A percentile compares a stretch with the other conserved stretches of the same genome.
Conservation (phyloP, 1,140 invertebrate genomes). For the Panagrolaimus sp. region DNA sequence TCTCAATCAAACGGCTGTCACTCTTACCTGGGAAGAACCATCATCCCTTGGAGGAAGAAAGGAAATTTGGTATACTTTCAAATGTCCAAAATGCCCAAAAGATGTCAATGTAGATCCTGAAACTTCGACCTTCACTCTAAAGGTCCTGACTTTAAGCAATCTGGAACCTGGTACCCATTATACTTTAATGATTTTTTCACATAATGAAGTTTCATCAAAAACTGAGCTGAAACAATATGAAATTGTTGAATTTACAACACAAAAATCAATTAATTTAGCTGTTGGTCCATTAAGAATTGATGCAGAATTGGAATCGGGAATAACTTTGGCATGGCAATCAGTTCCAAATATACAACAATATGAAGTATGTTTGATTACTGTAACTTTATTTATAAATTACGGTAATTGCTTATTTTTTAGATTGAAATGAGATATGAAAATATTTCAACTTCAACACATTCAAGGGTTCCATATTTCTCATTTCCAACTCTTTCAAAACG, state of each 20-base stretch:
- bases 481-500: slow-evolving; percentile 1
- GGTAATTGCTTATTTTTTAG: background rate
- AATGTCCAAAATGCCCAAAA: slow-evolving; percentile 22
- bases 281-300: slow-evolving; percentile 18
- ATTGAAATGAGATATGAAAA: slow-evolving; percentile 14
- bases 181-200: slow-evolving; percentile 22
- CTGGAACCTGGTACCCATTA: slow-evolving; percentile 28
- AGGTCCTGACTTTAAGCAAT: slow-evolving; percentile 16
- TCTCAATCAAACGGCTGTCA: slow-evolving; percentile 19
- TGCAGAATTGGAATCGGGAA: slow-evolving; percentile 21
- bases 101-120: background rate
- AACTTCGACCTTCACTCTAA: slow-evolving; percentile 13
- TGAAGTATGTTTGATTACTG: background rate
- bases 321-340: slow-evolving; percentile 22
- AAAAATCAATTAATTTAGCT: slow-evolving; percentile 15
- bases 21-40: slow-evolving; percentile 22
- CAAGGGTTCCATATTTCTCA: background rate
- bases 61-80: slow-evolving; percentile 29
- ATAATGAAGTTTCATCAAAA: slow-evolving; percentile 24
- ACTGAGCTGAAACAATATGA: slow-evolving; percentile 19
- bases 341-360: slow-evolving; percentile 16
- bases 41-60: slow-evolving; percentile 14
- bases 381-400: background rate
- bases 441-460: slow-evolving; percentile 11
- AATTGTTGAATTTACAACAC: slow-evolving; percentile 23